Base-by-base conservation (phyloP, 2,797 vertebrate species). In the Cetoscarus ocellatus region DNA sequence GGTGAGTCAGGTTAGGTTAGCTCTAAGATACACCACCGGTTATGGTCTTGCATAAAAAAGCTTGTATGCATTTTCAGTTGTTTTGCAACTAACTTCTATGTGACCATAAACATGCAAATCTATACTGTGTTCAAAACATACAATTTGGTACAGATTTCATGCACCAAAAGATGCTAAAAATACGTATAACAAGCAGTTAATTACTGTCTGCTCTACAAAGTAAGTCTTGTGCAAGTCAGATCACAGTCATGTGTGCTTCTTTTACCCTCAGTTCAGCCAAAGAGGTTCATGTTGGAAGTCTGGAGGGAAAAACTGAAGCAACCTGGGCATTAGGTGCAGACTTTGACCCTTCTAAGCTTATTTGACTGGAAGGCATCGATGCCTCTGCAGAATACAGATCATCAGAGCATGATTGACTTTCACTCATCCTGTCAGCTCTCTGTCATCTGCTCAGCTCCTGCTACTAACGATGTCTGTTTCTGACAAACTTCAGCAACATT, bases 291-390 rank as follows among this genome's bases (percentile, higher is more conserved):
- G 36, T 34, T 12, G 27, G 19, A n/a, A 51, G 50, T 45, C 10
- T 51, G 55, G 18, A 59, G 50, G 43, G 54, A 48, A 63, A 74
- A 62, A 61, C 51, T 66, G 50, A 73, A 11, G 42, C 70, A 64
- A 63, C 57, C 47, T 49, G 18, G 62, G 13, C 57, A 75, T 78
- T 67, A 81, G 55, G 70, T 55, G 68, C 51, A 79, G 75, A 86
- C 82, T 79, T 85, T 67, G 69, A 84, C 73, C 79, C 55, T 55
- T 10, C 27, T 64, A 48, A 66, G 78, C 79, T 40, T 13, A 42
- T 70, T 73, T 81, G 67, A 70, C 63, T 64, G 15, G 34, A 64
- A 35, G 58, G 50, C 70, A 73, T 61, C 61, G 56, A 78, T 64
- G 64, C 52, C 71, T 47, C 57, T 73, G 11, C 64, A 73, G 40